These are phyloP conservation scores for Mesocentrotus franciscanus DNA, from an alignment of 53 echinoderm and acorn worm species.

Conservation along the genomic window DNA sequence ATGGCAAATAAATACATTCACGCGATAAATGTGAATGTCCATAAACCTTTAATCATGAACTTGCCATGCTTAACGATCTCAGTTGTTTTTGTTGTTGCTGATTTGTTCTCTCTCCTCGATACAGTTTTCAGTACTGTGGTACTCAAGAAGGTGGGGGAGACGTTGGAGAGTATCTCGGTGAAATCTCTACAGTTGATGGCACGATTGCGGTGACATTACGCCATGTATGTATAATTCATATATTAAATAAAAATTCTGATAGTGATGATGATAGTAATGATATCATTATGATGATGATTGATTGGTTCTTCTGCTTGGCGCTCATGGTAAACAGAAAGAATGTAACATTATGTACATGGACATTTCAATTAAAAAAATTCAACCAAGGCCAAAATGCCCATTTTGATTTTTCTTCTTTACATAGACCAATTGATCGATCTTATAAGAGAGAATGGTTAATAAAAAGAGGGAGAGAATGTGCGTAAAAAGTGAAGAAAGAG, in stretches of 20 bases:
- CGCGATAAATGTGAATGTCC: too few species aligned
- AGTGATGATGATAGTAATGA: too few species aligned
- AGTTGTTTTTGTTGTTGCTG: too few species aligned
- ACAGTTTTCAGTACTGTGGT: conserved; percentile 19
- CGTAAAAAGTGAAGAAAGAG: background rate
- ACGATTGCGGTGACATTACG: background rate
- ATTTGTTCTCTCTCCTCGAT: background rate
- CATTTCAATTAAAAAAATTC: background rate
- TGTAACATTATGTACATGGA: background rate
- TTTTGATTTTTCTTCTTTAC: background rate
- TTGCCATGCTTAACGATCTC: too few species aligned
- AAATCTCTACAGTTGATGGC: background rate
- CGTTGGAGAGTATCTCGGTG: background rate
- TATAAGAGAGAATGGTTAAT: background rate
- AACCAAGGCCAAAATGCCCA: too few species aligned
- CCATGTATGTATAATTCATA: background rate
- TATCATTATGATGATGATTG: too few species aligned
- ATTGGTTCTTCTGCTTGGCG: too few species aligned
- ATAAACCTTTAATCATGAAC: too few species aligned
- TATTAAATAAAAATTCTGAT: background rate
- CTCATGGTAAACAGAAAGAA: background rate
- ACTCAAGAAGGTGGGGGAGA: background rate
- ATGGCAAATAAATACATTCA: too few species aligned
- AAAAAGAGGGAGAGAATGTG: background rate
- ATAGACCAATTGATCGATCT: background rate